phyloP scores from a whole-genome alignment of 30 jellyfish, hydroid and myxozoan genomes.

The Turritopsis rubra region DNA sequence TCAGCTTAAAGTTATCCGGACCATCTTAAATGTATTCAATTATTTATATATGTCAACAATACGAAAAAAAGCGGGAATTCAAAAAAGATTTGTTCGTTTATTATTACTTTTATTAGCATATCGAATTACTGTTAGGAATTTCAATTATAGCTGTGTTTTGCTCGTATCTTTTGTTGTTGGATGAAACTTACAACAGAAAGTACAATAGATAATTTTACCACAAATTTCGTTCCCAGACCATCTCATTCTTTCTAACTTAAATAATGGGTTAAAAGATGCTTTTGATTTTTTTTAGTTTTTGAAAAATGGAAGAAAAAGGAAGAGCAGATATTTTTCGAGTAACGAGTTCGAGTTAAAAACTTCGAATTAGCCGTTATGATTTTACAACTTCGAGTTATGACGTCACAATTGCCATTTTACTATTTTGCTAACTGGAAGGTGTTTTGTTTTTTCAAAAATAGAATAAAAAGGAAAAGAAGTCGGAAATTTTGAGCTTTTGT shows the following conservation, averaged over 20 bases:
- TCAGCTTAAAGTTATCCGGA: not conserved
- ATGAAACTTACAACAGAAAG: not conserved
- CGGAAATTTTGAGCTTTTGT: too few species aligned
- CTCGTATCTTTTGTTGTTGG: not conserved
- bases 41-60: not conserved
- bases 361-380: too few species aligned
- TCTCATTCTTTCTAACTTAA: not conserved
- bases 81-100: slow-evolving; percentile 9
- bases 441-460: too few species aligned
- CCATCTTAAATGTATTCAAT: not conserved
- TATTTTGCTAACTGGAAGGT: too few species aligned
- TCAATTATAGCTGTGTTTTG: not conserved
- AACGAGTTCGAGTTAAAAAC: too few species aligned
- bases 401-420: too few species aligned
- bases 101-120: slow-evolving; percentile 13
- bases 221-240: not conserved
- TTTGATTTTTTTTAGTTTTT: too few species aligned
- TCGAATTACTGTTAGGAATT: slow-evolving; percentile 5
- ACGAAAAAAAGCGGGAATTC: slow-evolving; percentile 17
- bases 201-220: not conserved
- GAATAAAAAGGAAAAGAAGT: too few species aligned
- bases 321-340: too few species aligned
- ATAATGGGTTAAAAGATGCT: not conserved
- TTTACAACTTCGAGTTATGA: too few species aligned
- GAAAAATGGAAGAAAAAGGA: too few species aligned